These are phyloP conservation scores for Xerus inauris DNA, from an alignment of 2,113 vertebrate genomes.

Conservation along the genomic window DNA sequence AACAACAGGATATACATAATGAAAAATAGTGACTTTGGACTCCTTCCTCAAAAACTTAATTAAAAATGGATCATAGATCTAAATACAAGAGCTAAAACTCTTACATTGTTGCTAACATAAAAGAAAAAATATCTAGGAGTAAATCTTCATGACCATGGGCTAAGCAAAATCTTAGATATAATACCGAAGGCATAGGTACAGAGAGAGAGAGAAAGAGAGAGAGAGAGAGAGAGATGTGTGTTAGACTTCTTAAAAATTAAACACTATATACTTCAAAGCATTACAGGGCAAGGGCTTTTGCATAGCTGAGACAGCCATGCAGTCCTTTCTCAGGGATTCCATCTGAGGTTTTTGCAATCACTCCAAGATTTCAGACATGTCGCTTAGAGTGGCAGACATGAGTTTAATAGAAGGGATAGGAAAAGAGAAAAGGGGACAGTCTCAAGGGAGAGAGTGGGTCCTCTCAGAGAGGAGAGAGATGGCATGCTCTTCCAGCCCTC, in stretches of 20 bases:
- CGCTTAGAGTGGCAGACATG: too few species aligned
- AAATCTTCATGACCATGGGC: not conserved
- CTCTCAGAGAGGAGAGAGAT: too few species aligned
- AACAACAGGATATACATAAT: not conserved
- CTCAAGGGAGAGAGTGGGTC: too few species aligned
- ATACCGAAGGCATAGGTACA: not conserved
- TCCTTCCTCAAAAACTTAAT: not conserved
- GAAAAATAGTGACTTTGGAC: not conserved
- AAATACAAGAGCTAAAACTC: not conserved
- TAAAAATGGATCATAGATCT: conserved; percentile 3
- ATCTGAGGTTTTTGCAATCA: too few species aligned
- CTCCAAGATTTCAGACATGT: too few species aligned
- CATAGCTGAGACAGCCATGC: too few species aligned
- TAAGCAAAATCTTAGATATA: not conserved
- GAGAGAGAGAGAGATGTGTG: not conserved
- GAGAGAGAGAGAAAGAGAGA: not conserved
- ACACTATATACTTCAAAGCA: not conserved
- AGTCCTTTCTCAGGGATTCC: too few species aligned
- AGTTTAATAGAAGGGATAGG: too few species aligned
- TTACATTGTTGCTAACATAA: not conserved
- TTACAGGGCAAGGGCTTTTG: too few species aligned
- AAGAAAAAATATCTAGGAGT: not conserved
- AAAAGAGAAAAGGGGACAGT: too few species aligned
- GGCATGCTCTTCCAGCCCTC: too few species aligned
- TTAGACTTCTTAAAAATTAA: conserved; percentile 20